Percentiles rank a stretch among this genome's conserved stretches.
Conservation (phyloP, 2,888 invertebrate genomes). For the Listrodromus nycthemerus region DNA sequence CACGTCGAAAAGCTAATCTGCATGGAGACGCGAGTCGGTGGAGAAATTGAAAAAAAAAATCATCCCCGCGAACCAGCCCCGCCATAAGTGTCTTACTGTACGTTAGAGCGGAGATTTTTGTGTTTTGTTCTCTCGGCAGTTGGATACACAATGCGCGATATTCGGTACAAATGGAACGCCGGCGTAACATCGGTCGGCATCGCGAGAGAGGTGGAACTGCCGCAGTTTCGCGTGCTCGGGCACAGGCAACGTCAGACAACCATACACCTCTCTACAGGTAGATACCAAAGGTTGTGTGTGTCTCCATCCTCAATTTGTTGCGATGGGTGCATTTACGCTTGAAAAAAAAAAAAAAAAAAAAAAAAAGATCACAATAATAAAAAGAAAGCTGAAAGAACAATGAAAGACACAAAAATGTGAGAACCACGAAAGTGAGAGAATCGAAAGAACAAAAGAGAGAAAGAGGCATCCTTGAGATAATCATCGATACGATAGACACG, state of each 20-base stretch:
- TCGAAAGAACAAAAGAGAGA: constrained; percentile 74
- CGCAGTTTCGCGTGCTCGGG: constrained; percentile 98
- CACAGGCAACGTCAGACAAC: constrained; percentile 97
- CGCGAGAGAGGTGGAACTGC: constrained; percentile 97
- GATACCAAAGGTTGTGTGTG: constrained; percentile 81
- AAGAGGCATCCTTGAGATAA: constrained; percentile 77
- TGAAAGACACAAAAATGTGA: constrained; percentile 56
- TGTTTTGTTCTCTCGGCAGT: constrained; percentile 88
- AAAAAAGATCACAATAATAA: constrained; percentile 49
- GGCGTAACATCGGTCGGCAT: constrained; percentile 97
- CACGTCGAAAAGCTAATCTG: constrained; percentile 47
- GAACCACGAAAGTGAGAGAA: constrained; percentile 58
- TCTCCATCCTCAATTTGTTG: constrained; percentile 75
- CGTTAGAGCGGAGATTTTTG: constrained; percentile 84
- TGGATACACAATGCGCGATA: constrained; percentile 99
- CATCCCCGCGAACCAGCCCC: constrained; percentile 60
- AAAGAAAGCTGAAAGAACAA: constrained; percentile 52
- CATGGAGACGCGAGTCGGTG: constrained; percentile 53
- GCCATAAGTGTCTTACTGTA: constrained; percentile 80
- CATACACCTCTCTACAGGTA: constrained; percentile 98
- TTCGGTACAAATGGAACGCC: constrained; percentile 98
- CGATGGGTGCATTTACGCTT: constrained; percentile 65
- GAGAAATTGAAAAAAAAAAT: constrained; percentile 36
- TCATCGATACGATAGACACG: constrained; percentile 47
- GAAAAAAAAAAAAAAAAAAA: constrained; percentile 55